phyloP scores from a whole-genome alignment of 2,888 invertebrate species.

The Hesperia comma region DNA sequence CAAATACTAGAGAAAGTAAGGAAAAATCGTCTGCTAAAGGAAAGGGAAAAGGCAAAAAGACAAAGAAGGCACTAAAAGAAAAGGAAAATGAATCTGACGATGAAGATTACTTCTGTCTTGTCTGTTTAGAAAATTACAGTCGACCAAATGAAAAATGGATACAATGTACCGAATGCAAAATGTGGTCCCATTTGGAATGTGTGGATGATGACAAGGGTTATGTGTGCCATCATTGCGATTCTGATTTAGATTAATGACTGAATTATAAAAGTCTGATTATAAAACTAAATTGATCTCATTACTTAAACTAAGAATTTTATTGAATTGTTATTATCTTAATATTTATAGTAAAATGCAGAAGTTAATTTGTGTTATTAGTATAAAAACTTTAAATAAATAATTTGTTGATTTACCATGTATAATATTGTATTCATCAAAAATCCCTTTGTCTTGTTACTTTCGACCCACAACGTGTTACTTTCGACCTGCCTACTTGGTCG shows the following conservation, averaged over 20 bases:
- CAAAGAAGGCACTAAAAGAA: background rate
- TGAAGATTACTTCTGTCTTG: background rate
- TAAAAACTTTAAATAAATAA: conserved; percentile 39
- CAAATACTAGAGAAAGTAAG: too few species aligned
- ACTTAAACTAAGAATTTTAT: conserved; percentile 31
- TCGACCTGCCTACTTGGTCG: conserved; percentile 42
- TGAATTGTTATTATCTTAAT: conserved; percentile 24
- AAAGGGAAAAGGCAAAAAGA: background rate
- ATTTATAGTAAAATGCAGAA: conserved; percentile 25
- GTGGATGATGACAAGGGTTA: background rate
- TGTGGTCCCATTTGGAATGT: too few species aligned
- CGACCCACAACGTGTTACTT: conserved; percentile 43
- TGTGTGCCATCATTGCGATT: background rate
- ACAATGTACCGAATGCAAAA: background rate
- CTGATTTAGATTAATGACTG: too few species aligned
- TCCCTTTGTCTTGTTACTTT: conserved; percentile 42
- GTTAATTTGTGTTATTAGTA: conserved; percentile 35
- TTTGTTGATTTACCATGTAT: conserved; percentile 34
- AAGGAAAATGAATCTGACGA: background rate
- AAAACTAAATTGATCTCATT: background rate
- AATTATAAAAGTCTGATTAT: too few species aligned
- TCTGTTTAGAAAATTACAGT: background rate
- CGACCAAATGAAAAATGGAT: background rate
- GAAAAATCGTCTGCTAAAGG: too few species aligned
- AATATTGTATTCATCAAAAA: conserved; percentile 38